Evolutionary conservation across 2,113 vertebrate species (phyloP).

Genomic region (Oxyruncus cristatus): DNA sequence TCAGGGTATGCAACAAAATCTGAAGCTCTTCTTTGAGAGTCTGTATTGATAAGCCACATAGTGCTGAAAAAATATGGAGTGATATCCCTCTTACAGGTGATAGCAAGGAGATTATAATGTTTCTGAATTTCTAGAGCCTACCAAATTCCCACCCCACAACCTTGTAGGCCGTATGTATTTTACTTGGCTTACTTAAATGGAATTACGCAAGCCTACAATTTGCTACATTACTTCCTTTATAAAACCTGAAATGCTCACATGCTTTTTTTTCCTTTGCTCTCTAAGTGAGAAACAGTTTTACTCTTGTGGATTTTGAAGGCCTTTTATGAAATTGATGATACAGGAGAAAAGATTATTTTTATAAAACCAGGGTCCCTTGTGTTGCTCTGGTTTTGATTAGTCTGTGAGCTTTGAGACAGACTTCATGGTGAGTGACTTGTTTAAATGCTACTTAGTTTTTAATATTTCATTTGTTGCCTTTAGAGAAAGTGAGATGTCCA

Average conservation of each 20-base stretch:
- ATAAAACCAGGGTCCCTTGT: slow-evolving; percentile 36
- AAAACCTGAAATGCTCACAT: background rate
- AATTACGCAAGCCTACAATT: slow-evolving; percentile 28
- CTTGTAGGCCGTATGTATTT: background rate
- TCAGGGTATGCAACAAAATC: background rate
- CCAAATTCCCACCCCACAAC: background rate
- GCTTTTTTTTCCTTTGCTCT: background rate
- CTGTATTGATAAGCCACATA: background rate
- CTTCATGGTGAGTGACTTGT: slow-evolving; percentile 35
- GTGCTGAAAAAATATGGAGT: background rate
- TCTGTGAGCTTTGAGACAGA: background rate
- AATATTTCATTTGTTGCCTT: slow-evolving; percentile 60
- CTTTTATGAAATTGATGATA: slow-evolving; percentile 59
- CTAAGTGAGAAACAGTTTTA: slow-evolving; percentile 27
- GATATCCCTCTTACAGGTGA: background rate
- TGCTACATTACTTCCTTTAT: slow-evolving; percentile 30
- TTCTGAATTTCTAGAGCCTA: slow-evolving; percentile 15
- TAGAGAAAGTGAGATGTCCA: slow-evolving; percentile 39
- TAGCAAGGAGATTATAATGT: background rate
- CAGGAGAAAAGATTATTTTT: slow-evolving; percentile 41
- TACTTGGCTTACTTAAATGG: slow-evolving; percentile 24
- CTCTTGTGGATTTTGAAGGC: slow-evolving; percentile 47
- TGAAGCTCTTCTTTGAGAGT: background rate
- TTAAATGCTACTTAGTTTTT: slow-evolving; percentile 62
- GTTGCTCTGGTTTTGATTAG: slow-evolving; percentile 46